These are phyloP conservation scores for Amphiprion percula DNA, from an alignment of 2,113 vertebrate species.

Conservation along the genomic window DNA sequence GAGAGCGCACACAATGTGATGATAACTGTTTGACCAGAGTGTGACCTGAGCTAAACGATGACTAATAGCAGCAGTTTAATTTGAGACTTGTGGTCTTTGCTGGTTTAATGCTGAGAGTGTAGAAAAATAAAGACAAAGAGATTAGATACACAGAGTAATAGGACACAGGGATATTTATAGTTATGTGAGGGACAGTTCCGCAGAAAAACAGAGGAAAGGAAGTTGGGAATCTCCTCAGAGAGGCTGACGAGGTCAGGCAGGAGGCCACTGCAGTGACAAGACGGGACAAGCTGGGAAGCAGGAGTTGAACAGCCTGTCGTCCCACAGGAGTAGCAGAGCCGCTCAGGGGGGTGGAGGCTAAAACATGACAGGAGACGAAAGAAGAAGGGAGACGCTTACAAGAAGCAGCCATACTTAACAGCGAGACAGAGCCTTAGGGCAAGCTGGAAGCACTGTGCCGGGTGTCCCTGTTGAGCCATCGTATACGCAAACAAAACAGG, in stretches of 20 bases:
- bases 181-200: conserved; percentile 18
- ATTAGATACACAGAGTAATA: conserved; percentile 13
- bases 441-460: conserved; percentile 32
- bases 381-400: conserved; percentile 21
- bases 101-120: conserved; percentile 17
- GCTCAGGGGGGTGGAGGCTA: background rate
- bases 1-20: conserved; percentile 33
- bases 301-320: background rate
- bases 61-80: conserved; percentile 34
- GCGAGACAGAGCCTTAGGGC: conserved; percentile 26
- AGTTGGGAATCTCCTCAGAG: conserved; percentile 44
- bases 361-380: conserved; percentile 22
- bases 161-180: conserved; percentile 43
- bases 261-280: conserved; percentile 22
- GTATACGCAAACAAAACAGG: conserved; percentile 30
- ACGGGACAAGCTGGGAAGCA: conserved; percentile 15
- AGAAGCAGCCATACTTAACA: conserved; percentile 18
- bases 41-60: conserved; percentile 55
- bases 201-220: conserved; percentile 12
- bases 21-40: conserved; percentile 38
- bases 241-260: conserved; percentile 42
- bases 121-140: background rate
- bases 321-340: conserved; percentile 32
- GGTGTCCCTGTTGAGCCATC: conserved; percentile 8
- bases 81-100: conserved; percentile 31